Evolutionary conservation across 2,888 invertebrate genomes (phyloP), one percentile per base, ranked within the genome.

Genomic region (Villa cingulata): DNA sequence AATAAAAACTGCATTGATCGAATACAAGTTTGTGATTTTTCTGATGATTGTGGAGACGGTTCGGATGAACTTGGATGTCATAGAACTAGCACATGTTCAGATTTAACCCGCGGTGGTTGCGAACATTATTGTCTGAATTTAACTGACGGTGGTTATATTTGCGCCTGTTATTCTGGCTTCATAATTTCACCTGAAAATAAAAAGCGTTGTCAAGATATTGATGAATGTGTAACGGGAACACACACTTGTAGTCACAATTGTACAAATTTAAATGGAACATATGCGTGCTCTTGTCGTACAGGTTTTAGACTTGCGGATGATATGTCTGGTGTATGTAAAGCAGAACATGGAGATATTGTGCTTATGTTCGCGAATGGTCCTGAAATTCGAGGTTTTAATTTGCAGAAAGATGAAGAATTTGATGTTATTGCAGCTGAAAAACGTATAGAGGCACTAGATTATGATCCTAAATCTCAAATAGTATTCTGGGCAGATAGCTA

Each of bases 401-500:
- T 81, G 20, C 75, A 77, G 43, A 77, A 77, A 59, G 75, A 75
- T 51, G 81, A 86, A 53, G 83, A 84, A 61, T 70, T 80, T 51
- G 84, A 84, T 56, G 81, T 91, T 1, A 81, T 95, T 41, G 75
- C 77, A 0, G 79, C 86, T 14, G 94, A 95, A 63, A 87, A 87
- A 65, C 78, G 92, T 44, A 86, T 97, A 46, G 86, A 91, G 60
- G 87, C 91, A 0, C 72, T 98, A 44, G 97, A 96, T 66, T 89
- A 87, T 59, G 87, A 95, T 66, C 84, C 88, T 0, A 76, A 75
- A 49, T 71, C 74, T 19, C 86, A 90, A 62, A 86, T 91, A 63
- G 73, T 97, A 48, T 97, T 90, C 73, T 98, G 97, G 95, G 89
- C 91, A 0, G 96, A 97, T 65, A 86, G 86, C 54, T 85, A 86